Base-by-base conservation (phyloP, 2,888 invertebrate species). In the Rotaria magnacalcarata region DNA sequence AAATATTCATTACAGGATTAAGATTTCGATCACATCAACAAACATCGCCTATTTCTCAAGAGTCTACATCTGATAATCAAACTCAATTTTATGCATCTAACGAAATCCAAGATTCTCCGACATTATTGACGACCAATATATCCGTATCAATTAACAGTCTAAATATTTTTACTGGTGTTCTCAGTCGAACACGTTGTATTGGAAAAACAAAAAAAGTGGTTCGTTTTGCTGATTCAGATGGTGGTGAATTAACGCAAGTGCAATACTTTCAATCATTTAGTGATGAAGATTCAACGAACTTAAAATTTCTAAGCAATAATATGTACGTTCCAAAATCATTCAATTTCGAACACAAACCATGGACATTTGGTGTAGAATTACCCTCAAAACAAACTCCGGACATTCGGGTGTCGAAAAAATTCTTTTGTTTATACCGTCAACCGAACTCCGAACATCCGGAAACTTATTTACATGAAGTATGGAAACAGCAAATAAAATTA, bases 371-470 rank as follows among this genome's bases (percentile, higher is more conserved):
- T 47, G 8, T 80, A n/a, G n/a, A 47, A 47, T 24, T 24, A 10
- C 10, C 80, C 6, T 47, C 80, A 47, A 80, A 80, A n/a, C 43
- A 80, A 47, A 4, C 7, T 4, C 4, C 80, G 24, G 80, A 47
- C 24, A 24, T 4, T 47, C 80, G 14, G 6, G 3, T n/a, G 10
- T 24, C 80, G n/a, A 80, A 80, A 80, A 43, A 47, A 80, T 80
- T n/a, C 16, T 80, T 80, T 47, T 80, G 80, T 80, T 47, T 80
- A 80, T 80, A n/a, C n/a, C 80, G 80, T 24, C 80, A 80, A 80
- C 80, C 80, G 2, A 80, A 47, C 47, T 80, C 80, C 10, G 80
- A 80, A 47, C 80, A 43, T 47, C 47, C 80, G 1, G 80, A 80
- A 47, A 80, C 24, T 0, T 80, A 80, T 80, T 80, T 80, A 47